Percentiles rank a stretch among this genome's conserved stretches.
phyloP scores from a whole-genome alignment of 2,888 invertebrate genomes.

The Heliconius aoede region DNA sequence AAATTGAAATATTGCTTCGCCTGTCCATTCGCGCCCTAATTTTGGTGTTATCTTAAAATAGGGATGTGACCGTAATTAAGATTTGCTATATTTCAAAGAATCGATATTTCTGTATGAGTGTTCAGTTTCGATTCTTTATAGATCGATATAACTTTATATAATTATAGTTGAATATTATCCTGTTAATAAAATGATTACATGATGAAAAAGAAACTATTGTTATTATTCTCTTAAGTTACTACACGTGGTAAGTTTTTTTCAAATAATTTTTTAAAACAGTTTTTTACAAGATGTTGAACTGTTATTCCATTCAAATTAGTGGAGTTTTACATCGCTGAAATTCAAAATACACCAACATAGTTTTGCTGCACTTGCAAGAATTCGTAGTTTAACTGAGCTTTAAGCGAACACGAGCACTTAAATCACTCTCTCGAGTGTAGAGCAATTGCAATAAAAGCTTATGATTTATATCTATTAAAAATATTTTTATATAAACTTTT shows the following conservation, averaged over 20 bases:
- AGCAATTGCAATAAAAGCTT: constrained; percentile 17
- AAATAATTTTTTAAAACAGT: too few relatives aligned
- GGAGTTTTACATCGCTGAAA: too few relatives aligned
- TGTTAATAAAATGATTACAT: too few relatives aligned
- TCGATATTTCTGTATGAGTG: not conserved
- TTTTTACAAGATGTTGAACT: too few relatives aligned
- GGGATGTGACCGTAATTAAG: constrained; percentile 60
- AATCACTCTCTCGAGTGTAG: constrained; percentile 1
- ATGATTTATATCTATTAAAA: constrained; percentile 1
- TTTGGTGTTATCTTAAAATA: constrained; percentile 68
- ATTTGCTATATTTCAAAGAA: constrained; percentile 30
- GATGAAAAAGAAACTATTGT: too few relatives aligned
- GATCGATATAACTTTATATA: too few relatives aligned
- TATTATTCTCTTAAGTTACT: too few relatives aligned
- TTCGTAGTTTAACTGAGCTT: constrained; percentile 3
- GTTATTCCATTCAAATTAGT: too few relatives aligned
- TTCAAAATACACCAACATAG: not conserved
- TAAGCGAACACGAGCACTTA: not conserved
- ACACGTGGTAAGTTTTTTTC: too few relatives aligned
- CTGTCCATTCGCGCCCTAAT: constrained; percentile 63
- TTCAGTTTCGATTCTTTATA: not conserved
- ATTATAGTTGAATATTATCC: too few relatives aligned
- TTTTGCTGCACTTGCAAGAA: constrained; percentile 7
- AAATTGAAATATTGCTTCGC: constrained; percentile 49
- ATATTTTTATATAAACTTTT: not conserved